A percentile compares a stretch with the other conserved stretches of the same genome.
Evolutionary conservation across 2,113 vertebrate species (phyloP).

Genomic region (Megaleporinus macrocephalus): DNA sequence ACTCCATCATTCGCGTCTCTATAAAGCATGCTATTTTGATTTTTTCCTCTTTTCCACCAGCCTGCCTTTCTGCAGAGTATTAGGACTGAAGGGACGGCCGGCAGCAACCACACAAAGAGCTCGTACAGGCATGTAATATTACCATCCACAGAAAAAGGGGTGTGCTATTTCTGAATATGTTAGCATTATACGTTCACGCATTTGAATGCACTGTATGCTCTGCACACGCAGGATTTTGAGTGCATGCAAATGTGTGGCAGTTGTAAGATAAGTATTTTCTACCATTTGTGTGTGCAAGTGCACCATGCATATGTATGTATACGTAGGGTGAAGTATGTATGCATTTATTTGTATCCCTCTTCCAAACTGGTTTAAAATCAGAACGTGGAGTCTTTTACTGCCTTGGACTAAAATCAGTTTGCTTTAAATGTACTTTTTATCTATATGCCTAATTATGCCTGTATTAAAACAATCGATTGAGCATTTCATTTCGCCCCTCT

Average conservation of each 20-base stretch:
- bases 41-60: constrained; percentile 20
- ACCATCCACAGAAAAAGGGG: neutral
- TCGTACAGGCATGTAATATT: constrained; percentile 9
- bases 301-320: neutral
- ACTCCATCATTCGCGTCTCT: constrained; percentile 42
- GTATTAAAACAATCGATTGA: no score
- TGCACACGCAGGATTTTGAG: neutral
- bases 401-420: no score
- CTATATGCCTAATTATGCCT: no score
- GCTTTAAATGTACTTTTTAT: no score
- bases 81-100: neutral
- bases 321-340: neutral
- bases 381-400: no score
- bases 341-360: neutral
- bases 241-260: neutral
- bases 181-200: neutral
- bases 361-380: no score
- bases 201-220: neutral
- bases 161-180: constrained; percentile 7
- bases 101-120: constrained; percentile 21
- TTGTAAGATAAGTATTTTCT: neutral
- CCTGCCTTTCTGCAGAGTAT: neutral
- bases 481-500: no score
- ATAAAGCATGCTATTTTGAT: constrained; percentile 43
- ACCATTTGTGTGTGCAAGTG: neutral